phyloP scores from a whole-genome alignment of 2,888 invertebrate species.

The Epinotia ramella region DNA sequence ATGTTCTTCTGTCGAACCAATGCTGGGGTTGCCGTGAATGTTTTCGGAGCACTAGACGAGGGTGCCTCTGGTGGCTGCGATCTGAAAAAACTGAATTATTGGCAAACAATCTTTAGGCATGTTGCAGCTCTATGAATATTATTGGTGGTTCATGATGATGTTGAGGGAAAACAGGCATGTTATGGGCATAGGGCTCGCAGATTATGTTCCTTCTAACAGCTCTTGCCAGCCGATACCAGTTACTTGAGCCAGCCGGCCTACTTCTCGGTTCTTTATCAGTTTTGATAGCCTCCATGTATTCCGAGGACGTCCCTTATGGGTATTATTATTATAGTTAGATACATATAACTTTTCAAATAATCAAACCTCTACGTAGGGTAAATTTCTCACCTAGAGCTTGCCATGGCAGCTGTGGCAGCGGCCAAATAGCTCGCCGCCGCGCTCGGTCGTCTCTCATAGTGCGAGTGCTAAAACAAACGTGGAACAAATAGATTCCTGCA shows the following conservation, averaged over 20 bases:
- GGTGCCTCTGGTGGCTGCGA: slow-evolving; percentile 12
- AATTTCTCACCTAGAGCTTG: slow-evolving; percentile 53
- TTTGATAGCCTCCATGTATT: too few species aligned
- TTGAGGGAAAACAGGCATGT: too few species aligned
- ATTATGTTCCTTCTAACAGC: too few species aligned
- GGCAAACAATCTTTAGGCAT: background rate
- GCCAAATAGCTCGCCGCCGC: slow-evolving; percentile 75
- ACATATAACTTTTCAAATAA: background rate
- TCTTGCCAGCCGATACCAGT: too few species aligned
- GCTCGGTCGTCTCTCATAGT: slow-evolving; percentile 65
- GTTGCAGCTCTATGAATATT: background rate
- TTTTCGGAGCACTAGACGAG: slow-evolving; percentile 35
- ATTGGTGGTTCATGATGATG: background rate
- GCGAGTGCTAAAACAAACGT: slow-evolving; percentile 50
- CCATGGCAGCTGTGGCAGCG: slow-evolving; percentile 73
- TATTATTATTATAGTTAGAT: background rate
- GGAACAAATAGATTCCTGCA: too few species aligned
- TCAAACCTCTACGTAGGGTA: too few species aligned
- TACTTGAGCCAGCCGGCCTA: too few species aligned
- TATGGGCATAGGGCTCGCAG: too few species aligned
- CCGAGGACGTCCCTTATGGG: too few species aligned
- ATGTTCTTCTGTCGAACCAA: slow-evolving; percentile 55
- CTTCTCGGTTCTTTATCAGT: too few species aligned
- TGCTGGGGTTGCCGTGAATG: slow-evolving; percentile 40
- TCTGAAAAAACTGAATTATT: background rate